Conservation (phyloP, 1,140 invertebrate species). For the Lineus longissimus region DNA sequence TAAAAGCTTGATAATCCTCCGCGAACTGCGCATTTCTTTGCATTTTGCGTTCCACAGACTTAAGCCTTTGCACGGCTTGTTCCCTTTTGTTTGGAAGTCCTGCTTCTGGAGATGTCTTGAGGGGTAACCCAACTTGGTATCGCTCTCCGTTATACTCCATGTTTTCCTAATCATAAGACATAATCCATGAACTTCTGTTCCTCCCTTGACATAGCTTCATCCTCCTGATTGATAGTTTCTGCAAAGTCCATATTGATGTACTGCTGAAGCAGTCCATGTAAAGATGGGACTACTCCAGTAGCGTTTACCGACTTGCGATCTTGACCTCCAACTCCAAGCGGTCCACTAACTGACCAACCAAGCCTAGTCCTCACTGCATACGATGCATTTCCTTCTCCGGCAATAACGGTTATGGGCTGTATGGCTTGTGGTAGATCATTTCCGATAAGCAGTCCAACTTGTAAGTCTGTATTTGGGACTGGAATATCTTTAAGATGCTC, state of each 20-base stretch:
- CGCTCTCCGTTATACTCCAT: neutral
- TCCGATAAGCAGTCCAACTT: too few relatives aligned
- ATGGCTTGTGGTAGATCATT: too few relatives aligned
- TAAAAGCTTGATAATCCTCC: neutral
- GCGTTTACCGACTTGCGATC: too few relatives aligned
- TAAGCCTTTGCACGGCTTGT: neutral
- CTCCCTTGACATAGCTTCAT: neutral
- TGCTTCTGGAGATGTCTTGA: neutral
- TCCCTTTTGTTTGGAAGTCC: neutral
- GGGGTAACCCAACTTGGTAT: neutral
- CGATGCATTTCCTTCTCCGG: too few relatives aligned
- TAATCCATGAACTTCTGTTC: neutral
- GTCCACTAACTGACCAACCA: too few relatives aligned
- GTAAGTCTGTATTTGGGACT: too few relatives aligned
- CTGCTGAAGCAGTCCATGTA: neutral
- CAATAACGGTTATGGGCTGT: too few relatives aligned
- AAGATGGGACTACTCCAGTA: too few relatives aligned
- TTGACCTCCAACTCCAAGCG: too few relatives aligned
- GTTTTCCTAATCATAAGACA: neutral
- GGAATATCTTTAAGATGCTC: too few relatives aligned
- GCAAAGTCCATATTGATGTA: conserved; percentile 1
- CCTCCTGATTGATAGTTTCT: neutral
- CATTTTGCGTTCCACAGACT: neutral
- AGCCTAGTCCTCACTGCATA: too few relatives aligned
- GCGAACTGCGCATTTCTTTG: neutral